Base-by-base conservation (phyloP, 2,888 invertebrate species). In the Smittia sp. region DNA sequence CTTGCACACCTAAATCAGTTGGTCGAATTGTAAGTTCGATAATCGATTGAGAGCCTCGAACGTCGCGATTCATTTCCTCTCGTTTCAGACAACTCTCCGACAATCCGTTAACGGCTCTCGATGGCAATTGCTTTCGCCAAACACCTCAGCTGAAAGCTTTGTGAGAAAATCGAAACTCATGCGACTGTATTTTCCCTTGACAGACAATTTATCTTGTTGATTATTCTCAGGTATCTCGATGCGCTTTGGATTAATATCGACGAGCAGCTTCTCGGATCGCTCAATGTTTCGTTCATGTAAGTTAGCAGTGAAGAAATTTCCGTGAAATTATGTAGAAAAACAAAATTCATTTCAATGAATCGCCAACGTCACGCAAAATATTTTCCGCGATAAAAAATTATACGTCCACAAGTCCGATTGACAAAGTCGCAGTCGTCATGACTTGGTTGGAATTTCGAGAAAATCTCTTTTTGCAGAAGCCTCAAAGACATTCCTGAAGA, bases 401-500 rank as follows among this genome's bases (percentile, higher is more conserved):
- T 32, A 6, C 9, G 3, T 32, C 9, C n/a, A n/a, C n/a, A n/a
- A n/a, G n/a, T n/a, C n/a, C n/a, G n/a, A n/a, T n/a, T 39, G 11
- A 39, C 39, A 39, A 39, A 39, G 18, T 3, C 20, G 62, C 13
- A 62, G 20, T 11, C 41, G 15, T 18, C 11, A 46, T 41, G 11
- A 41, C 6, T n/a, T 22, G 2, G 9, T 9, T 6, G 20, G 18
- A 11, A 38, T 32, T 38, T 27, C 13, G 38, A 67, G 13, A n/a
- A 18, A 41, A 39, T 52, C 15, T 66, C 63, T 72, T 46, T 32
- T 54, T 27, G 20, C 77, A 86, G 86, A 65, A 84, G 85, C 76
- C 78, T 88, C 25, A 83, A 86, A 73, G 85, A 84, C 1, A 85
- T 88, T 22, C 84, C 85, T 69, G 81, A 85, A 74, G 78, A 82